Conservation (phyloP, 2,113 vertebrate species). For the Noctilio leporinus region DNA sequence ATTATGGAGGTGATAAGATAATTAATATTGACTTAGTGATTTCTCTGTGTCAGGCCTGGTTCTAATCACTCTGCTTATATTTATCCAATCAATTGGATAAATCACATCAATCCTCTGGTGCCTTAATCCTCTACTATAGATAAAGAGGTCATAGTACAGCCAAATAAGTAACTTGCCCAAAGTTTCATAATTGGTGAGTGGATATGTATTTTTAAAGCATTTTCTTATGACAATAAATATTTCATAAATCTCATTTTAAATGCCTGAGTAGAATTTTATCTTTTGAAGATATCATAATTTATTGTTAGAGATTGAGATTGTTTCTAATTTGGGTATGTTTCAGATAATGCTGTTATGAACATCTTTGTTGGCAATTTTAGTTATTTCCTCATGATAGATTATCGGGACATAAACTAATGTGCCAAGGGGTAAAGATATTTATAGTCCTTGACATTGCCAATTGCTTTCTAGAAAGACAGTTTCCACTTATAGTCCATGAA, state of each 20-base stretch:
- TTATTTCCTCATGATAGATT: neutral
- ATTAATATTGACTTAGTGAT: neutral
- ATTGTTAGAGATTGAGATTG: neutral
- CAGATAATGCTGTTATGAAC: neutral
- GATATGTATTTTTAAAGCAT: neutral
- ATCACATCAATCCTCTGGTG: neutral
- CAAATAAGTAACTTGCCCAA: neutral
- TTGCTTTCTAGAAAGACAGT: neutral
- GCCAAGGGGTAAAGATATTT: neutral
- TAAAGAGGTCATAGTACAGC: neutral
- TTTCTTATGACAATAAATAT: neutral
- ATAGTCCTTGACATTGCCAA: neutral
- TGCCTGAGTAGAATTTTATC: neutral
- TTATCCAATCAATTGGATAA: neutral
- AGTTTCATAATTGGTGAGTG: neutral
- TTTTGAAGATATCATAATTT: neutral
- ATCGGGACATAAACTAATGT: neutral
- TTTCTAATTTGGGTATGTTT: neutral
- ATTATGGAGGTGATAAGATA: neutral
- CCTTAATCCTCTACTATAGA: neutral
- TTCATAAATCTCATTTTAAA: constrained; percentile 1
- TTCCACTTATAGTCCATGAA: neutral
- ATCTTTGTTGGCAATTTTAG: neutral
- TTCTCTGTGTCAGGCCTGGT: neutral
- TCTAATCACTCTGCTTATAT: neutral